Conservation (phyloP, 2,113 vertebrate genomes). For the Phodopus roborovskii region DNA sequence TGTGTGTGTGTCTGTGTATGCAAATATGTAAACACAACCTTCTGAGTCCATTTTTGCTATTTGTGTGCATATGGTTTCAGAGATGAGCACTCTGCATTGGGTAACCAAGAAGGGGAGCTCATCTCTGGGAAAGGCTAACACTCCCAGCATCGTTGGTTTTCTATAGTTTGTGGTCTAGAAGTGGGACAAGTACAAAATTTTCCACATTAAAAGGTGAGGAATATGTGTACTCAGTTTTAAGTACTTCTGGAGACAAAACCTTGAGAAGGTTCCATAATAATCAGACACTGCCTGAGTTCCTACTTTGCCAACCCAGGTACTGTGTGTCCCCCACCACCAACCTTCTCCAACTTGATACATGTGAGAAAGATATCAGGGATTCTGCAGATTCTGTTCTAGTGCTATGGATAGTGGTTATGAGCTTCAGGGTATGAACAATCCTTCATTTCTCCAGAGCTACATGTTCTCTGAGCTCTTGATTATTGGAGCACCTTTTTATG, state of each 20-base stretch:
- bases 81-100: neutral
- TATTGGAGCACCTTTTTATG: neutral
- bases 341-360: neutral
- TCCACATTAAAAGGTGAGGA: neutral
- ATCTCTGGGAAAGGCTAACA: neutral
- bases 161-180: neutral
- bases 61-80: neutral
- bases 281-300: neutral
- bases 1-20: neutral
- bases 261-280: neutral
- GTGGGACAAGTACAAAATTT: neutral
- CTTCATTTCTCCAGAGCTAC: neutral
- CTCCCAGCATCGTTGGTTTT: neutral
- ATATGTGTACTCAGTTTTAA: neutral
- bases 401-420: neutral
- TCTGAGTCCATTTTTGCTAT: neutral
- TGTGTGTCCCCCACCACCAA: fast-evolving
- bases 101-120: neutral
- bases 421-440: neutral
- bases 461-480: neutral
- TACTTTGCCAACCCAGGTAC: neutral
- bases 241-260: neutral
- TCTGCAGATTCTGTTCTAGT: neutral
- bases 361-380: too few relatives aligned
- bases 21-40: too few relatives aligned